Evolutionary conservation across 1,140 invertebrate genomes (phyloP).

Genomic region (Thaumatotibia leucotreta): DNA sequence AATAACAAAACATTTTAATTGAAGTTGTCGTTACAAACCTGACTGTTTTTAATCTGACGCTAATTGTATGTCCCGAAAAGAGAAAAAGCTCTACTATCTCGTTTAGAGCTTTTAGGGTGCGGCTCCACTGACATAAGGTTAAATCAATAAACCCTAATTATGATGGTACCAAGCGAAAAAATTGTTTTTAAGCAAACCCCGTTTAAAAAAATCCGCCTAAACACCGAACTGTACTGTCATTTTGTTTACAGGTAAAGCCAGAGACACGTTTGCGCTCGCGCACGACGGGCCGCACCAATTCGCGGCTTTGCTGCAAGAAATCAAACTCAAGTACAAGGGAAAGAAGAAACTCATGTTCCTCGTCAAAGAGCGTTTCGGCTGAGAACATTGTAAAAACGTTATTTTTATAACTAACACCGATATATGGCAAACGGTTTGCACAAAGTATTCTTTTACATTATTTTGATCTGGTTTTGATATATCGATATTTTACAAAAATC

Average conservation of each 20-base stretch:
- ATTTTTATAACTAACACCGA: not conserved
- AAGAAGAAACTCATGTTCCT: constrained; percentile 87
- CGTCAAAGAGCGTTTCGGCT: constrained; percentile 74
- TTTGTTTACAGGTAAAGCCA: constrained; percentile 88
- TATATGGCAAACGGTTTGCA: not conserved
- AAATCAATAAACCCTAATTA: too few relatives aligned
- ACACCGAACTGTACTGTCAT: constrained; percentile 34
- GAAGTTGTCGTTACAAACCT: too few relatives aligned
- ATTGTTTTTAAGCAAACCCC: too few relatives aligned
- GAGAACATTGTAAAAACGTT: constrained; percentile 20
- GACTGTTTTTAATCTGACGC: too few relatives aligned
- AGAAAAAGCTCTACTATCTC: too few relatives aligned
- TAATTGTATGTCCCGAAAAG: too few relatives aligned
- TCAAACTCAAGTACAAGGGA: constrained; percentile 92
- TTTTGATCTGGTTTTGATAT: not conserved
- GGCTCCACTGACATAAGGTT: too few relatives aligned
- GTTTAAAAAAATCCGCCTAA: too few relatives aligned
- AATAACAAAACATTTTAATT: too few relatives aligned
- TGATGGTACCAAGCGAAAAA: too few relatives aligned
- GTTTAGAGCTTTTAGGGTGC: too few relatives aligned
- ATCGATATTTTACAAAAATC: not conserved
- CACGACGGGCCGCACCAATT: constrained; percentile 90
- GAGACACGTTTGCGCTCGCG: constrained; percentile 89
- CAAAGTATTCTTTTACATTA: not conserved
- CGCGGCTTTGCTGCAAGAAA: constrained; percentile 88